A percentile compares a stretch with the other conserved stretches of the same genome.
phyloP scores from a whole-genome alignment of 2,797 vertebrate genomes.

The Diglossa cyanea region DNA sequence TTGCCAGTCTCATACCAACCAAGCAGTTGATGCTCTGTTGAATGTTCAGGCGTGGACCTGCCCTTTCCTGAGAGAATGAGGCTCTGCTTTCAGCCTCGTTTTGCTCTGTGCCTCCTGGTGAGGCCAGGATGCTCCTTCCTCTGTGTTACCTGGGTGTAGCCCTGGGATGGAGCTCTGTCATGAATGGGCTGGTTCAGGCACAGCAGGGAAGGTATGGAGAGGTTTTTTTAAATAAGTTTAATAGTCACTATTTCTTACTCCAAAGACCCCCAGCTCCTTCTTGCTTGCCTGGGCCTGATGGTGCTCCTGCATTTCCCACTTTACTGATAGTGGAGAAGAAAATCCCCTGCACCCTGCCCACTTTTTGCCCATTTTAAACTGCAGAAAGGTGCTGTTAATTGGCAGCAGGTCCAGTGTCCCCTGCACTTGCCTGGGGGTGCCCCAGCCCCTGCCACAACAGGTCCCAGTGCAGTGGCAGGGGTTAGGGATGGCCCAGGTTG shows the following conservation, averaged over 20 bases:
- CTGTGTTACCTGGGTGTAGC: background rate
- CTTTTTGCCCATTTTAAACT: background rate
- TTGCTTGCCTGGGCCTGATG: background rate
- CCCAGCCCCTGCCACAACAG: background rate
- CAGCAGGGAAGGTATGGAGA: background rate
- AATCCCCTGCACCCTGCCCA: background rate
- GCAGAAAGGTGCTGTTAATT: background rate
- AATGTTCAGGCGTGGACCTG: conserved; percentile 39
- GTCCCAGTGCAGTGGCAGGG: background rate
- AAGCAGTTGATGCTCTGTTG: conserved; percentile 34
- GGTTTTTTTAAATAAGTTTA: background rate
- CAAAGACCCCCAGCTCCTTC: background rate
- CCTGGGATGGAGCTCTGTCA: background rate
- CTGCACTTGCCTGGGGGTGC: background rate
- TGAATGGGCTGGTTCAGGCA: background rate
- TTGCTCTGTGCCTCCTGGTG: background rate
- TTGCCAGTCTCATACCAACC: conserved; percentile 41
- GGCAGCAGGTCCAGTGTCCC: background rate
- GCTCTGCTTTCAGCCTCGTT: background rate
- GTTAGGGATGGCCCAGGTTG: fast-evolving
- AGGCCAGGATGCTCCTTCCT: background rate
- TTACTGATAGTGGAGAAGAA: background rate
- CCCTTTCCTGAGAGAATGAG: conserved; percentile 37
- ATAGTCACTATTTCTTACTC: background rate
- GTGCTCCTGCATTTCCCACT: background rate